Evolutionary conservation across 2,888 invertebrate genomes (phyloP), one percentile per base, ranked within the genome.

Genomic region (Boloria euphrosyne): DNA sequence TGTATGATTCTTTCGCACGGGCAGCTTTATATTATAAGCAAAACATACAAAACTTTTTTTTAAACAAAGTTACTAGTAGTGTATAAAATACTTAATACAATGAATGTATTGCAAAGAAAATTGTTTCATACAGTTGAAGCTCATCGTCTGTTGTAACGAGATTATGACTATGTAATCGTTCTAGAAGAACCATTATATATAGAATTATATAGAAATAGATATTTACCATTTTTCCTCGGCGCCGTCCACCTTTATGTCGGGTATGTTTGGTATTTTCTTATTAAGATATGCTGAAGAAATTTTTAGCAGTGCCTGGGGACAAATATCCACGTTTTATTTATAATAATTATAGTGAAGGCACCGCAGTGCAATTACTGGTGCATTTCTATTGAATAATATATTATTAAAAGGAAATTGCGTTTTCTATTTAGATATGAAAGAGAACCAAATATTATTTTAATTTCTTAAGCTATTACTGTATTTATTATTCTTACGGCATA

Each of bases 241-340:
- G 16, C 97, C 97, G 75, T 97, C 97, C 78, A 96, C 94, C 86
- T 97, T 97, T 71, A 97, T 95, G 80, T 98, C 98, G 2, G 97
- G 97, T 81, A 98, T 97, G 83, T 97, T 97, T 16, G 97, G 97
- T 78, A 97, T 97, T 92, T 98, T 97, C 93, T 98, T 98, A 86
- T 97, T 97, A 75, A 98, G 93, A 87, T 97, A 97, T 46, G 96
- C 96, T 59, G 97, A 96, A 6, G 98, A 97, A 80, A 98, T 96
- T 92, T 98, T 98, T 73, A 98, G 93, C 76, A 98, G 89, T 6
- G 97, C 97, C 96, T 97, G 91, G 13, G 71, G 75, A 81, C 27
- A 63, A 47, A 50, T 6, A 62, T 49, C 16, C 22, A 16, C 17
- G 4, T 49, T 27, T 43, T 38, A 49, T 18, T 43, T 49, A 49